Conservation (phyloP, 2,888 invertebrate genomes). For the Troglohyphantes excavatus region DNA sequence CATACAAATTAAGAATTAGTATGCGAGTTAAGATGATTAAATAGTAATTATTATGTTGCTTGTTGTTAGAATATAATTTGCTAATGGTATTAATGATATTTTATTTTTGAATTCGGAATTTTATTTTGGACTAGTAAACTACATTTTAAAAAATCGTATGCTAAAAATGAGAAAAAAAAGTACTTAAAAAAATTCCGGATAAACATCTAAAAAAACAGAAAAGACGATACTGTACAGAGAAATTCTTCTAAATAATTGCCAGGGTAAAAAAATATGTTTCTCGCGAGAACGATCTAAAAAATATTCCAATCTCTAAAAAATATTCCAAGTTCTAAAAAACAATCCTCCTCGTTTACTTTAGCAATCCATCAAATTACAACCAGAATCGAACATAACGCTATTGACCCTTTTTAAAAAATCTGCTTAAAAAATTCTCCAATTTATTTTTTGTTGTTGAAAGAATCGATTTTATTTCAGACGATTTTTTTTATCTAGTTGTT, state of each 20-base stretch:
- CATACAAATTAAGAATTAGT: too few relatives aligned
- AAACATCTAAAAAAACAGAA: not conserved
- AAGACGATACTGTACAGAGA: too few relatives aligned
- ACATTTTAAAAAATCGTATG: too few relatives aligned
- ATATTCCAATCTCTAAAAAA: not conserved
- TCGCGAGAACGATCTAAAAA: not conserved
- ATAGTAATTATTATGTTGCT: too few relatives aligned
- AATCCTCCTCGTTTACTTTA: conserved; percentile 11
- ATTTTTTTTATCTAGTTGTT: conserved; percentile 8
- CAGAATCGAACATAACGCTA: conserved; percentile 19
- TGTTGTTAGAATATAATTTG: too few relatives aligned
- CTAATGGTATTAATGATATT: too few relatives aligned
- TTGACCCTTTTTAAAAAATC: conserved; percentile 30
- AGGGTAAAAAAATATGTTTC: not conserved
- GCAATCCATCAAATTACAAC: conserved; percentile 28
- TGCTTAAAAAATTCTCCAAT: conserved; percentile 20
- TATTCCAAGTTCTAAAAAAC: not conserved
- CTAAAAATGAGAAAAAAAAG: too few relatives aligned
- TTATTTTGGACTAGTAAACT: too few relatives aligned
- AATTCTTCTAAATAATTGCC: conserved; percentile 44
- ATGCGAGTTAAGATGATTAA: too few relatives aligned
- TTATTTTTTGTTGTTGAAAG: conserved; percentile 16
- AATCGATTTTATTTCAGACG: conserved; percentile 40
- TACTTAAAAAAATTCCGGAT: too few relatives aligned
- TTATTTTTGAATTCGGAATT: too few relatives aligned